These are phyloP conservation scores for Channa striata DNA, from an alignment of 2,797 vertebrate species.

Conservation along the genomic window DNA sequence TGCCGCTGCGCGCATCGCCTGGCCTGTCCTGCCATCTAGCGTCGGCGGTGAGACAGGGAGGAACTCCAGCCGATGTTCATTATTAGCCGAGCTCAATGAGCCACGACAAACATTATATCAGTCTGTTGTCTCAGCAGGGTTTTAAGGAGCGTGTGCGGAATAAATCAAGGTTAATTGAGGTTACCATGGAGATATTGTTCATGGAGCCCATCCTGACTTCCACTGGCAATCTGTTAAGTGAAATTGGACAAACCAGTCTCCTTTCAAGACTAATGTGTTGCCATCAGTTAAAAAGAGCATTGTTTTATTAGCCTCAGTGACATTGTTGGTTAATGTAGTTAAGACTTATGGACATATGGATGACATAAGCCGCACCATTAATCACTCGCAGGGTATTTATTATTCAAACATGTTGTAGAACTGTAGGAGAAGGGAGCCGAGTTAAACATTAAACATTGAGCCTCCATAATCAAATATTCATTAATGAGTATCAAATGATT, in stretches of 20 bases:
- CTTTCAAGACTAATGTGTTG: neutral
- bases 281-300: neutral
- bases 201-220: neutral
- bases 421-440: slow-evolving; percentile 1
- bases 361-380: neutral
- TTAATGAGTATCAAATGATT: slow-evolving; percentile 46
- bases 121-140: slow-evolving; percentile 21
- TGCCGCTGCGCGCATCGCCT: neutral
- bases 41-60: neutral
- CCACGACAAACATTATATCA: slow-evolving; percentile 30
- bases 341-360: too few species aligned
- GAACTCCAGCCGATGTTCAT: neutral
- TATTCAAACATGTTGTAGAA: neutral
- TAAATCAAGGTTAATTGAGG: slow-evolving; percentile 48
- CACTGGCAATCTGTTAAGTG: slow-evolving; percentile 1
- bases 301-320: neutral
- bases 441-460: slow-evolving; percentile 17
- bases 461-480: slow-evolving; percentile 47
- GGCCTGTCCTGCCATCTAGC: slow-evolving; percentile 66
- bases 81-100: slow-evolving; percentile 37
- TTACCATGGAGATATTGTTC: slow-evolving; percentile 37
- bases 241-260: neutral
- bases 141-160: slow-evolving; percentile 29
- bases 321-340: too few species aligned
- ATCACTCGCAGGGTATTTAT: slow-evolving; percentile 22